phyloP scores from a whole-genome alignment of 2,113 vertebrate species.

The Oceanodroma tethys region DNA sequence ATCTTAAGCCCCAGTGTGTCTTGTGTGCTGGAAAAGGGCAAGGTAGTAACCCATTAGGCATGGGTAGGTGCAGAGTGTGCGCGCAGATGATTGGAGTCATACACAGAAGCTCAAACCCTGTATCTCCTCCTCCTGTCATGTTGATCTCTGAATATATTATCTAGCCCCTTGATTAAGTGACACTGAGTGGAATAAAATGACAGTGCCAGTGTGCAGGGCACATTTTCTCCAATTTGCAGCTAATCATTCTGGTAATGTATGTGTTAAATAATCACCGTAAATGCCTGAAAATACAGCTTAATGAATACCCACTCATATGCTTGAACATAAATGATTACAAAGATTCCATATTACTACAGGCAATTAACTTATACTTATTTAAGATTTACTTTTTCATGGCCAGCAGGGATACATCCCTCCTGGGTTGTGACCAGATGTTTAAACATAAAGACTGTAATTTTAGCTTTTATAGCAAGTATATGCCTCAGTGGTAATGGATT shows the following conservation, averaged over 20 bases:
- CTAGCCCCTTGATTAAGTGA: background rate
- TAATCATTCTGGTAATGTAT: background rate
- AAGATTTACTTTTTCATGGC: constrained; percentile 44
- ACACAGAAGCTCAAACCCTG: background rate
- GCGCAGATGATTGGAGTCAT: background rate
- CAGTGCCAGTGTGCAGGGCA: background rate
- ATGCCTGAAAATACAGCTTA: constrained; percentile 1
- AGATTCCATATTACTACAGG: constrained; percentile 24
- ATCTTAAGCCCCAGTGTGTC: background rate
- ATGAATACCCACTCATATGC: background rate
- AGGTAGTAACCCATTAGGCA: background rate
- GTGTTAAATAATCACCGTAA: constrained; percentile 33
- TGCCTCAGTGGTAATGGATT: constrained; percentile 32
- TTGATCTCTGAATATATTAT: background rate
- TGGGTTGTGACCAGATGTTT: constrained; percentile 61
- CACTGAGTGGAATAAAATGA: background rate
- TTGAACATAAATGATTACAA: constrained; percentile 25
- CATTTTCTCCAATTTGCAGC: background rate
- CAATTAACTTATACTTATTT: constrained; percentile 58
- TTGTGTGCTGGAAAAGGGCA: background rate
- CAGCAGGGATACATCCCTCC: constrained; percentile 4
- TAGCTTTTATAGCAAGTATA: constrained; percentile 21
- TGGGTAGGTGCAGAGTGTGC: background rate
- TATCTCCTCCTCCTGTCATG: background rate
- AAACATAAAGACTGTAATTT: constrained; percentile 47